Evolutionary conservation across 2,113 vertebrate genomes (phyloP), one percentile per base, ranked within the genome.

Genomic region (Ia io): DNA sequence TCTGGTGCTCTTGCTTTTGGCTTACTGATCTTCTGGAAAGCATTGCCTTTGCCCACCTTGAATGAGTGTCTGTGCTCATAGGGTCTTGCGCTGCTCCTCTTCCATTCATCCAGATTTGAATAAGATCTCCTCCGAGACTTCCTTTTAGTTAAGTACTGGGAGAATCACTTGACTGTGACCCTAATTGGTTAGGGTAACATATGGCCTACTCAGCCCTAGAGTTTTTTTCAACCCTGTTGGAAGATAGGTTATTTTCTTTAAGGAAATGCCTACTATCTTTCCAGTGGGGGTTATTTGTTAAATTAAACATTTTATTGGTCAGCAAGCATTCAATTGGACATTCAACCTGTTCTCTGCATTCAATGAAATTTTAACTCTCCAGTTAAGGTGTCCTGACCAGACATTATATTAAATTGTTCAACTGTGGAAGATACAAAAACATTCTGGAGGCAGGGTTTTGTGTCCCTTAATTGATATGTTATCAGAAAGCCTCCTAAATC

Each of bases 131-230:
- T 94, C 35, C n/a, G 73, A 91, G 42, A 51, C 40, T 78, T 95
- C 8, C 28, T 86, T 86, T 84, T 85, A 91, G 22, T 88, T 92
- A 94, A 93, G 30, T 59, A 59, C 71, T 85, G 16, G 44, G 37
- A 86, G 3, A 94, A n/a, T 91, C 53, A 85, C 73, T 91, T 88
- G 65, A 74, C 65, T 92, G 22, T 93, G 53, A 88, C 73, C 80
- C 61, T 87, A 87, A 85, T 67, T 95, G 82, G 14, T 70, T 91
- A 63, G 56, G 32, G 83, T 94, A 74, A 74, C 42, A 86, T 91
- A 80, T 69, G 51, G 37, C 20, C 93, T 7, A 49, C 53, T 88
- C 67, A 92, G 40, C 22, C 16, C 70, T 85, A 30, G 22, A 49
- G 32, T 73, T 96, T 86, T 86, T 84, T 65, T 9, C 59, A 90